Conservation (phyloP, 2,797 vertebrate species). For the Triplophysa bombifrons region DNA sequence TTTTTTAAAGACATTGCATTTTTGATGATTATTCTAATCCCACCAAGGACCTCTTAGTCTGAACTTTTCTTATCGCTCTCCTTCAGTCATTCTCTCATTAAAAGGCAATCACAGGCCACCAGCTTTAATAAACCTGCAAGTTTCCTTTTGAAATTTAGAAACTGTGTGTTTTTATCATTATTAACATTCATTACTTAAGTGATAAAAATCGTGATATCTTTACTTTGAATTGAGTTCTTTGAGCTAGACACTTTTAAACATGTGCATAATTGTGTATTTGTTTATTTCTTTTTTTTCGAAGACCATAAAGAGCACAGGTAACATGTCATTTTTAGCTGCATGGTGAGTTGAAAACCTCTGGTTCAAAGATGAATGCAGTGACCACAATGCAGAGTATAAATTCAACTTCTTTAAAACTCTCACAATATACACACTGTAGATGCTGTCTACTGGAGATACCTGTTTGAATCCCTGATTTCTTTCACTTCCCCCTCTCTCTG, state of each 20-base stretch:
- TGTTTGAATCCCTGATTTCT: too few species aligned
- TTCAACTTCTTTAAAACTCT: too few species aligned
- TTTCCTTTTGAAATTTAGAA: conserved; percentile 72
- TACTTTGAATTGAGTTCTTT: background rate
- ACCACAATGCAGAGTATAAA: too few species aligned
- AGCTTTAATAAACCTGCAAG: conserved; percentile 89
- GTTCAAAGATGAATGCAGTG: too few species aligned
- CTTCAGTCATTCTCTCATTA: conserved; percentile 88
- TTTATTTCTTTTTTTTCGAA: too few species aligned
- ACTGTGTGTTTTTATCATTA: conserved; percentile 63
- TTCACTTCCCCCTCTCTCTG: too few species aligned
- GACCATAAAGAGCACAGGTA: too few species aligned
- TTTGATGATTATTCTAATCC: conserved; percentile 85
- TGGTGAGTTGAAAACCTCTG: too few species aligned
- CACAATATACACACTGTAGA: too few species aligned
- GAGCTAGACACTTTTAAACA: background rate
- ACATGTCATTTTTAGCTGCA: too few species aligned
- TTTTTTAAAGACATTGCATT: conserved; percentile 74
- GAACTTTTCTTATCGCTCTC: conserved; percentile 83
- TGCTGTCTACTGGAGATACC: too few species aligned
- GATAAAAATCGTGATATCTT: background rate
- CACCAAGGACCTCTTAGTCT: conserved; percentile 75
- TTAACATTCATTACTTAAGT: background rate
- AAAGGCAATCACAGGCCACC: conserved; percentile 89
- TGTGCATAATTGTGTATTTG: background rate